Conservation (phyloP, 2,797 vertebrate genomes). For the Pantherophis alleghaniensis region DNA sequence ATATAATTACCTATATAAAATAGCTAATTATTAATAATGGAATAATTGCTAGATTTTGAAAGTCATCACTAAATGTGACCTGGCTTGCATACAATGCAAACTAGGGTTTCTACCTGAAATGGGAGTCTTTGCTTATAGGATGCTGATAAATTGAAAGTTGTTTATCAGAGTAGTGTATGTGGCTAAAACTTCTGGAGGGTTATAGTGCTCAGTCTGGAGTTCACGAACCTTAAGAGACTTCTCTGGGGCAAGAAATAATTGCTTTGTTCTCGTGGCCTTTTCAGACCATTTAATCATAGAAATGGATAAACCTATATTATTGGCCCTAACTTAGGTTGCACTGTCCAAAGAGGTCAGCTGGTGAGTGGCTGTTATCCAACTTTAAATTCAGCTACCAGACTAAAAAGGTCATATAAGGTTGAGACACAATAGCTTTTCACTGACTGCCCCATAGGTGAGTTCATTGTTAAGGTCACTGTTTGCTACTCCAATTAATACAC, state of each 20-base stretch:
- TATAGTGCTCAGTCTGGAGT: background rate
- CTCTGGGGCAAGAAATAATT: background rate
- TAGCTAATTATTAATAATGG: background rate
- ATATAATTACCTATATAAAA: background rate
- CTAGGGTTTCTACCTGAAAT: background rate
- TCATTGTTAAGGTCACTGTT: background rate
- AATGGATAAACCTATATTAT: background rate
- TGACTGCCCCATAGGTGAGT: background rate
- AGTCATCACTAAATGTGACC: background rate
- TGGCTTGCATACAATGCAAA: background rate
- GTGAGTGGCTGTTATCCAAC: background rate
- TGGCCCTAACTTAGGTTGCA: background rate
- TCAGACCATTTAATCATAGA: background rate
- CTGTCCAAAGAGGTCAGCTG: background rate
- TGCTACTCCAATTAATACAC: background rate
- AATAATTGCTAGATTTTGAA: background rate
- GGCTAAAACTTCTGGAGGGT: background rate
- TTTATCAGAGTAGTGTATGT: background rate
- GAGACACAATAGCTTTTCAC: background rate
- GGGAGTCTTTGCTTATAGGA: background rate
- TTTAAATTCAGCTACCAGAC: background rate
- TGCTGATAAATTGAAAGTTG: background rate
- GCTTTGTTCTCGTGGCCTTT: background rate
- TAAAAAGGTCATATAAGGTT: background rate
- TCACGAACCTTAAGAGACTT: background rate